Base-by-base conservation (phyloP, 2,888 invertebrate species). In the Neoscelio sp. region DNA sequence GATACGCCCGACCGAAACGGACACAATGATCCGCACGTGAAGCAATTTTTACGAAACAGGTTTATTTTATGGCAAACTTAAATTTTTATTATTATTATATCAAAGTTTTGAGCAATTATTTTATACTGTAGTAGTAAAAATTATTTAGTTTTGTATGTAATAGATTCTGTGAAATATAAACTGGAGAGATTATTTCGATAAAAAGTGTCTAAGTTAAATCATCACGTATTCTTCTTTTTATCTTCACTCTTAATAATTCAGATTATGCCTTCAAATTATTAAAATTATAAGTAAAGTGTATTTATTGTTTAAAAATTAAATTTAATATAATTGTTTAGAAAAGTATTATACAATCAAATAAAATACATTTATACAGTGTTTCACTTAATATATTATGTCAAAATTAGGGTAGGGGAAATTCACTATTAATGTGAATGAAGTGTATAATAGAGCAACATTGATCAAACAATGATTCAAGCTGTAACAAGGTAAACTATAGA, bases 381-480 rank as follows among this genome's bases (percentile, higher is more conserved):
- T n/a, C n/a, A n/a, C n/a, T n/a, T n/a, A n/a, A n/a, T n/a, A n/a
- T n/a, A n/a, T n/a, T n/a, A n/a, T n/a, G n/a, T n/a, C 10, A 15
- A 8, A 44, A 44, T 33, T 60, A 15, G 13, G 12, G 38, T 4
- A 23, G 15, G 28, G 23, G 13, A 35, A 23, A 35, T 23, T 18
- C 17, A 46, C 46, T 26, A 68, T 68, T 68, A 70, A 46, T 54
- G 60, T 46, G 67, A 78, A 60, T 30, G 73, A 60, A 67, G 48
- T 56, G 13, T 35, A 73, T 54, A 46, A 73, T 73, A 73, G 48
- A 54, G 64, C 64, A 73, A 54, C 62, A 64, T 73, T 73, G 70
- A 70, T 60, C 70, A 70, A 70, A 70, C 70, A 70, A 60, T 70
- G 60, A 52, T 42, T 70, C 60, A 30, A 50, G 30, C 17, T 60